Conservation (phyloP, 2,113 vertebrate species). For the Rhagologus leucostigma region DNA sequence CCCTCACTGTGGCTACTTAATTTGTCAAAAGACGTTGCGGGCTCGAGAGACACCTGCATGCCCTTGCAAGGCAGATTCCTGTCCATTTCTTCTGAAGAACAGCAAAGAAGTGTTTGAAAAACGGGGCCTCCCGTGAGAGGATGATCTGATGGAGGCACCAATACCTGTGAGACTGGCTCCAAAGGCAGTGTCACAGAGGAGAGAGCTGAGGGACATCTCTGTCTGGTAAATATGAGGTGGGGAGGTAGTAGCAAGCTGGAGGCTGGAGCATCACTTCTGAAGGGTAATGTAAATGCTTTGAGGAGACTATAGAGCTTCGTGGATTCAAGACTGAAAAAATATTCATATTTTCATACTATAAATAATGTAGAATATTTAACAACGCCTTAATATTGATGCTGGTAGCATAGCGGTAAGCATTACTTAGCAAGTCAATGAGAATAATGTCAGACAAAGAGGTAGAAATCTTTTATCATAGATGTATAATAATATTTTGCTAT, state of each 20-base stretch:
- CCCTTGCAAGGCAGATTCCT: not conserved
- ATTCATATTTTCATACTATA: constrained; percentile 37
- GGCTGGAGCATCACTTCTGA: not conserved
- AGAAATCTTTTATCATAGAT: constrained; percentile 33
- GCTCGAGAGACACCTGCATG: not conserved
- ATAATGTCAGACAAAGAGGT: constrained; percentile 44
- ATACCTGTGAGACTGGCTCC: not conserved
- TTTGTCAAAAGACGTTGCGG: not conserved
- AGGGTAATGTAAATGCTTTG: not conserved
- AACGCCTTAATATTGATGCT: constrained; percentile 50
- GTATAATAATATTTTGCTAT: constrained; percentile 9
- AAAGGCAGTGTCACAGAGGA: not conserved
- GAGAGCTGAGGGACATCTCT: not conserved
- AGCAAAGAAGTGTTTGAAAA: not conserved
- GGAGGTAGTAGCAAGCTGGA: not conserved
- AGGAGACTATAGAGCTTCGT: not conserved
- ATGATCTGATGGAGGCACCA: not conserved
- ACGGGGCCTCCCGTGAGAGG: accelerated
- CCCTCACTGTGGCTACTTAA: not conserved
- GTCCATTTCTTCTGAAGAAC: not conserved
- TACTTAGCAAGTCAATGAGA: constrained; percentile 59
- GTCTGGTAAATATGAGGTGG: not conserved
- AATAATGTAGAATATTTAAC: constrained; percentile 60
- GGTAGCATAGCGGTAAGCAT: not conserved
- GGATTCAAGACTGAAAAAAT: constrained; percentile 1